Evolutionary conservation across 2,888 invertebrate species (phyloP).

Genomic region (Scelioninae gen. 2): DNA sequence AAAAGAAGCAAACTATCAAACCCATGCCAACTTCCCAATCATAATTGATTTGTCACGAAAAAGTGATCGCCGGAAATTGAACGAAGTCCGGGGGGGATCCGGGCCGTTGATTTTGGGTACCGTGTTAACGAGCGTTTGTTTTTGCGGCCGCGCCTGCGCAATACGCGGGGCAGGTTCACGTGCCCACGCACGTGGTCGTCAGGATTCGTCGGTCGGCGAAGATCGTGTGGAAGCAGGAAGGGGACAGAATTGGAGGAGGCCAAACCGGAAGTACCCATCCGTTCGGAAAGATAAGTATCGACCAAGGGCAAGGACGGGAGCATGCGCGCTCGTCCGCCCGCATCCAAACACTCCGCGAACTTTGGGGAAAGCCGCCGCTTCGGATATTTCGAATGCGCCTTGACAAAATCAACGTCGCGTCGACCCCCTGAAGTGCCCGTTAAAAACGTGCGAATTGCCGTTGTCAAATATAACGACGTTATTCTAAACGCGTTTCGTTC

Average conservation of each 20-base stretch:
- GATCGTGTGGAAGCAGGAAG: slow-evolving; percentile 43
- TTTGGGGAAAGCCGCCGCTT: slow-evolving; percentile 33
- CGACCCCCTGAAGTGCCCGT: too few species aligned
- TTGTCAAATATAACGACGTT: too few species aligned
- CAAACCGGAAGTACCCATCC: slow-evolving; percentile 58
- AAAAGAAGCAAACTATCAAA: too few species aligned
- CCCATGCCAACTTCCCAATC: too few species aligned
- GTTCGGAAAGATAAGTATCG: slow-evolving; percentile 69
- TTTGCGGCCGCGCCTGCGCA: slow-evolving; percentile 66
- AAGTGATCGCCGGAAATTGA: too few species aligned
- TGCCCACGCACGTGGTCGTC: slow-evolving; percentile 69
- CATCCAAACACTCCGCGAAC: slow-evolving; percentile 42
- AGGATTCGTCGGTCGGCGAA: slow-evolving; percentile 56
- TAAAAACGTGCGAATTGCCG: too few species aligned
- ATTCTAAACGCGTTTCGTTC: too few species aligned
- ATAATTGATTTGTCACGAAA: too few species aligned
- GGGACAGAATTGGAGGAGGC: slow-evolving; percentile 53
- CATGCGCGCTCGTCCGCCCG: slow-evolving; percentile 60
- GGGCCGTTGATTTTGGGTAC: slow-evolving; percentile 32
- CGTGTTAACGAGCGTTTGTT: slow-evolving; percentile 52
- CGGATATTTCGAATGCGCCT: slow-evolving; percentile 10
- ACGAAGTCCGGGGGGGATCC: too few species aligned
- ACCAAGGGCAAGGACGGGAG: slow-evolving; percentile 73
- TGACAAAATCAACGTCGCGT: too few species aligned
- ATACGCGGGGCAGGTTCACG: slow-evolving; percentile 63